Evolutionary conservation across 2,888 invertebrate species (phyloP), one percentile per base, ranked within the genome.

Genomic region (Synanthedon tipuliformis): DNA sequence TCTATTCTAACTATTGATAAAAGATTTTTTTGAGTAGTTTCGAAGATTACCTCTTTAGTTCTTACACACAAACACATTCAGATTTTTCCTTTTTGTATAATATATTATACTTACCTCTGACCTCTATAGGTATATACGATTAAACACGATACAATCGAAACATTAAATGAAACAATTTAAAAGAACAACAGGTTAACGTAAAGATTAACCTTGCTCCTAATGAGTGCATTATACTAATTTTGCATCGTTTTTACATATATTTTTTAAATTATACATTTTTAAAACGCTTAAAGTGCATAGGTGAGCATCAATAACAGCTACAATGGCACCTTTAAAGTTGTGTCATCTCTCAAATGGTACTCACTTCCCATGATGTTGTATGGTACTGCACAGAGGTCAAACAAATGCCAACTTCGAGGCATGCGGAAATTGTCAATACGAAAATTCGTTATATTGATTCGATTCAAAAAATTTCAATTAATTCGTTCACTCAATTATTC

Each of bases 301-400:
- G 34, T 34, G 34, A 34, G 10, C 34, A 34, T 10, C 34, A 34
- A 34, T 34, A 34, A 34, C 34, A 34, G 10, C 34, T 45, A 49
- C 16, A 49, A 49, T 18, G 16, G 49, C 56, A 58, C 57, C 54
- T 55, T 58, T 57, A 60, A 55, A 57, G 66, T 77, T 75, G 76
- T 75, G 73, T 68, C 75, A 73, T 74, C 69, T 65, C 66, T 60
- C 62, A 74, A 78, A 75, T 73, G 73, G 71, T 77, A 74, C 69
- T 71, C 69, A 71, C 67, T 75, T 76, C 76, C 69, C 77, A 75
- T 57, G 68, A 60, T 59, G 58, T 59, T 48, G 53, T 49, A 45
- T 51, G 50, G 55, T 52, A 52, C 48, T 51, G 59, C 52, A 56
- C 60, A 66, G 75, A 77, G 78, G 78, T 78, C 78, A 73, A 58